Base-by-base conservation (phyloP, 2,113 vertebrate genomes). In the Sceloporus tristichus region DNA sequence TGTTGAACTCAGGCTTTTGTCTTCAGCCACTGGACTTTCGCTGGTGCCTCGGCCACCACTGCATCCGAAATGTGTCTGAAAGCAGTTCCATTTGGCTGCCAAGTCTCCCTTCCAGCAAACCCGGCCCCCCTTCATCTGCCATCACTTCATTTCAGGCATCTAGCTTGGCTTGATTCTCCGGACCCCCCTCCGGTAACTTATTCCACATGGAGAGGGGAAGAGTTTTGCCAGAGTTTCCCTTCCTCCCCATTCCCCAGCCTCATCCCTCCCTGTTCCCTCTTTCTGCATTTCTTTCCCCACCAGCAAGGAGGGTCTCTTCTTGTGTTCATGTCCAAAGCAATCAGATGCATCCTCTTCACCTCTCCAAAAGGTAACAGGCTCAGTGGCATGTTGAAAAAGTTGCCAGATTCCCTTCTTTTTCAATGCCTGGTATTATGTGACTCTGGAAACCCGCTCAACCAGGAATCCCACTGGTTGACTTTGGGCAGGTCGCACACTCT, bases 251-350 rank as follows among this genome's bases (percentile, higher is more conserved):
- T 54, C 27, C 65, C 48, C 3, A 25, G 27, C 38, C 48, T 29
- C 3, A 38, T 38, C 54, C 48, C 42, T 7, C 34, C 4, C 2
- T 23, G 48, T 48, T 48, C 38, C 29, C 29, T 11, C 68, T 92
- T 90, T 74, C 7, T 48, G 48, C 48, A 48, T 48, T 91, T 92
- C 90, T 89, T 93, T 91, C 95, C 94, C 81, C 85, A n/a, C 34
- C 90, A 7, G 87, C 0, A 91, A 91, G 92, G 90, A 92, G 94
- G 80, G 89, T 85, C 91, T 84, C 85, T 86, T 84, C 89, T 88
- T 92, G 85, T 95, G 95, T 96, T 91, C 91, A 91, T 27, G 81
- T 94, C 94, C 91, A 66, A 94, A 96, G 92, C 92, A 91, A 90
- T 89, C 91, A 92, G 93, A 95, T 93, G 90, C 92, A 95, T 91